phyloP scores from a whole-genome alignment of 37 sponge, comb jelly and placozoan genomes.

The Spongia lamella region DNA sequence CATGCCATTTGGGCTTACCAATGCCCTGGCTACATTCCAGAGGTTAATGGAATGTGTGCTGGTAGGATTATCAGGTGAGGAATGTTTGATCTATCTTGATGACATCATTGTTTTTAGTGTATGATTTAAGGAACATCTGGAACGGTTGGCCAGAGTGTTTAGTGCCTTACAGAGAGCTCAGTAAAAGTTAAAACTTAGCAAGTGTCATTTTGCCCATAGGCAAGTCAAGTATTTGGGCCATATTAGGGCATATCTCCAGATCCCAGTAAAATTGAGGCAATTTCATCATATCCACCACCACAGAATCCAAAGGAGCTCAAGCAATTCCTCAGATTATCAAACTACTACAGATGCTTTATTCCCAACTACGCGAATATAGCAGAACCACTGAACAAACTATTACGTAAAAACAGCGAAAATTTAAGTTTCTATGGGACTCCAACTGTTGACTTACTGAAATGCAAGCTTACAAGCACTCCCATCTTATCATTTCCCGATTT shows the following conservation, averaged over 20 bases:
- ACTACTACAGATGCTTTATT: constrained; percentile 44
- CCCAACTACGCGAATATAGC: constrained; percentile 27
- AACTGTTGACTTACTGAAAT: constrained; percentile 1
- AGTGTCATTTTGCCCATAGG: constrained; percentile 14
- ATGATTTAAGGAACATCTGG: constrained; percentile 21
- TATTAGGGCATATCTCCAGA: constrained; percentile 24
- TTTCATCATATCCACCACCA: constrained; percentile 21
- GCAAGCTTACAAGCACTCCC: background rate
- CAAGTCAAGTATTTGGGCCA: constrained; percentile 38
- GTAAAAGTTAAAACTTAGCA: constrained; percentile 4
- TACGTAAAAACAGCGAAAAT: background rate
- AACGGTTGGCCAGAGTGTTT: background rate
- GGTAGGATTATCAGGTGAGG: constrained; percentile 9
- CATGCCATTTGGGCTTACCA: constrained; percentile 62
- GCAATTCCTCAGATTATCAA: constrained; percentile 39
- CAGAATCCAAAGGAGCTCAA: constrained; percentile 31
- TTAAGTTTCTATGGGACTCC: no score
- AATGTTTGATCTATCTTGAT: constrained; percentile 53
- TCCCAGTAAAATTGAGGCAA: constrained; percentile 20
- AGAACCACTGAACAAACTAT: constrained; percentile 16
- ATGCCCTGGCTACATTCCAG: constrained; percentile 57
- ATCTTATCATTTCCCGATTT: constrained; percentile 8
- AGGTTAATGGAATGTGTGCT: constrained; percentile 43
- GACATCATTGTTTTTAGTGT: constrained; percentile 44
- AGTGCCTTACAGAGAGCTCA: constrained; percentile 3